Base-by-base conservation (phyloP, 2,888 invertebrate genomes). In the Andrena dorsata region DNA sequence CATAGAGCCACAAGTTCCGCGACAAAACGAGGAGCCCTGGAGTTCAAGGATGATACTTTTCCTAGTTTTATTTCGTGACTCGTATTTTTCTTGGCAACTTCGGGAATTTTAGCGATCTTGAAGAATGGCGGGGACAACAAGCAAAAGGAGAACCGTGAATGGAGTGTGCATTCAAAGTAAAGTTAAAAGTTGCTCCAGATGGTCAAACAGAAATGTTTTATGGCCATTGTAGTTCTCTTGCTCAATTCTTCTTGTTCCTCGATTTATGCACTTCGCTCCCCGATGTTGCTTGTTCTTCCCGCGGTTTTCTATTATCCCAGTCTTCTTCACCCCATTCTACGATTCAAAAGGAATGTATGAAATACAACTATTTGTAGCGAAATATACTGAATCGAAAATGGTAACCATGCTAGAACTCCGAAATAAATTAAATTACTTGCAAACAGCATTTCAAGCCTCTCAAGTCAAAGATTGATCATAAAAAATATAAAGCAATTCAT, bases 171-270 rank as follows among this genome's bases (percentile, higher is more conserved):
- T 32, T 28, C 53, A 30, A 63, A 68, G 61, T 60, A 35, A 66
- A 76, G 26, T 71, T 66, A 41, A 61, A 80, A 61, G 65, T 71
- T 71, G 63, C 60, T 51, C 26, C 32, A 61, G 76, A 41, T 60
- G 68, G 72, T 76, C 56, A 63, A 76, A 68, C 61, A 41, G 13
- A 60, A 76, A 72, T 71, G 68, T 47, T 76, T 76, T 26, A 26
- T 47, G 30, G 26, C 7, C n/a, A 51, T 20, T 51, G 51, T 51
- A 51, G 20, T 51, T n/a, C 20, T 20, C 51, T 51, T 51, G 20
- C 2, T 51, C 8, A 20, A 20, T 20, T 51, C 51, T 51, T 51
- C 20, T 51, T 51, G 51, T 51, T 7, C 20, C 20, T 7, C 51
- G 51, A 20, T 51, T 51, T 51, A 8, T 51, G 20, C 20, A 51